Percentiles rank a stretch among this genome's conserved stretches.
Evolutionary conservation across 2,888 invertebrate genomes (phyloP).

Genomic region (Agrotis exclamationis): DNA sequence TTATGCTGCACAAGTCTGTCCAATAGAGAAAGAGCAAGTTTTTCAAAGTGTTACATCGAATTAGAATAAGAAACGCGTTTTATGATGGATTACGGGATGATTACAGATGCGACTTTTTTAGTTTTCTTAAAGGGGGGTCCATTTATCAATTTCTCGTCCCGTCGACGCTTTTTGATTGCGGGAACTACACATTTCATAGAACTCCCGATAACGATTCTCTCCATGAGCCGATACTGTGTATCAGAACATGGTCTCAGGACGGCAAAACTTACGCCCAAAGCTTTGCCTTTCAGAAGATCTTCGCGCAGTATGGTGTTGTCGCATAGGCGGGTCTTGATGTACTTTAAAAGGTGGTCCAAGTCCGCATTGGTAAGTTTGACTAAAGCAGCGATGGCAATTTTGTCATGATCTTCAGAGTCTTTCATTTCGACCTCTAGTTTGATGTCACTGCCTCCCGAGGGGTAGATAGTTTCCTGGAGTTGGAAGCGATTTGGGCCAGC

Average conservation of each 20-base stretch:
- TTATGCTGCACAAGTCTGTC: conserved; percentile 47
- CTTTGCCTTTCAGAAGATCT: conserved; percentile 82
- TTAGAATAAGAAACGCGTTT: no score
- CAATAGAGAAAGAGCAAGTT: no score
- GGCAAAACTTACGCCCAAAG: conserved; percentile 82
- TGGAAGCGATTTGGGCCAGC: conserved; percentile 86
- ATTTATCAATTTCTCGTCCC: conserved; percentile 75
- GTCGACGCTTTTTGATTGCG: conserved; percentile 73
- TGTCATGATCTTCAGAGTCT: conserved; percentile 85
- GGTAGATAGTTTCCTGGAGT: conserved; percentile 85
- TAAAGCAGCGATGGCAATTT: conserved; percentile 84
- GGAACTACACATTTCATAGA: conserved; percentile 73
- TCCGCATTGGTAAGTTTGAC: conserved; percentile 78
- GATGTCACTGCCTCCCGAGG: conserved; percentile 76
- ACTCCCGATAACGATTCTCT: conserved; percentile 80
- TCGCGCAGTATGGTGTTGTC: conserved; percentile 78
- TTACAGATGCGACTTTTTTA: conserved; percentile 67
- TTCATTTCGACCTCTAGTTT: conserved; percentile 83
- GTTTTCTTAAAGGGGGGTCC: conserved; percentile 77
- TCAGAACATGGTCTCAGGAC: conserved; percentile 81
- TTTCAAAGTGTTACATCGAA: no score
- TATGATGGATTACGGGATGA: no score
- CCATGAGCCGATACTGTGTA: conserved; percentile 82
- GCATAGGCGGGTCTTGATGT: conserved; percentile 78
- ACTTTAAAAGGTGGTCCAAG: conserved; percentile 79